Conservation (phyloP, 2,113 vertebrate species). For the Orcinus orca region DNA sequence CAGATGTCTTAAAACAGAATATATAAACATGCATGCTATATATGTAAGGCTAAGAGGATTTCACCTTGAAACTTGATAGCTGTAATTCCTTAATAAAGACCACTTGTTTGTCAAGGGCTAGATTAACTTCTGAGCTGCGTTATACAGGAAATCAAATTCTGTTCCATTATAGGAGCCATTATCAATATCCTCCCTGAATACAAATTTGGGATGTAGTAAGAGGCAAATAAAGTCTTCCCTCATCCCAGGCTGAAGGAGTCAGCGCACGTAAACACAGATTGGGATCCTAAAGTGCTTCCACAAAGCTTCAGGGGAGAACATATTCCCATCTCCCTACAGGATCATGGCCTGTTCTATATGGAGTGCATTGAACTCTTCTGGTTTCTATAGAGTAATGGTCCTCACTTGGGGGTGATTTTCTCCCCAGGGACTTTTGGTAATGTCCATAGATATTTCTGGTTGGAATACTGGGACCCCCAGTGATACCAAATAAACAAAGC, state of each 20-base stretch:
- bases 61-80: conserved; percentile 30
- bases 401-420: neutral
- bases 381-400: neutral
- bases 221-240: neutral
- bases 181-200: neutral
- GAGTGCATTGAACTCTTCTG: neutral
- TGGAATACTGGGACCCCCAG: neutral
- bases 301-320: neutral
- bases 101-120: conserved; percentile 27
- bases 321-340: rapidly evolving
- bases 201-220: neutral
- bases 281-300: neutral
- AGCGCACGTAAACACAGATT: neutral
- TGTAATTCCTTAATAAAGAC: conserved; percentile 48
- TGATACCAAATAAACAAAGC: neutral
- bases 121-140: conserved; percentile 13
- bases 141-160: conserved; percentile 20
- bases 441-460: neutral
- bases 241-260: neutral
- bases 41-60: neutral
- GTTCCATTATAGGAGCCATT: neutral
- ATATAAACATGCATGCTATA: neutral
- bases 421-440: neutral
- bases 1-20: conserved; percentile 6
- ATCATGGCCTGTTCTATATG: neutral